Conservation (phyloP, 2,797 vertebrate genomes). For the Sarcophilus harrisii region DNA sequence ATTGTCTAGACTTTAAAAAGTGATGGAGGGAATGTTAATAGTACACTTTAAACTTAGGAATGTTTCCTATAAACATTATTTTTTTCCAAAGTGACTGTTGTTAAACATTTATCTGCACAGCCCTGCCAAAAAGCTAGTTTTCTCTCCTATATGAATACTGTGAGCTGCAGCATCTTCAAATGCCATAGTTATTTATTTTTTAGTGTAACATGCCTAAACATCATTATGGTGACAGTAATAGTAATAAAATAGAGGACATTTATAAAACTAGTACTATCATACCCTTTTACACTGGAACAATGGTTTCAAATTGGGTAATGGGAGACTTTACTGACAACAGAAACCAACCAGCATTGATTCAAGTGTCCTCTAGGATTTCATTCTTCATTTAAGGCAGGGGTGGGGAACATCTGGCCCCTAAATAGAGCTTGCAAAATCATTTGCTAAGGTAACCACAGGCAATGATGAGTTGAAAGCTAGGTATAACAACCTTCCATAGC, state of each 20-base stretch:
- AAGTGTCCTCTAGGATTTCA: no score
- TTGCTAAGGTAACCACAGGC: no score
- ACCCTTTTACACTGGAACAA: no score
- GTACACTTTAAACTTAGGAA: not conserved
- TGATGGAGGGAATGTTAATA: not conserved
- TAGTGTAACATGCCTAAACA: not conserved
- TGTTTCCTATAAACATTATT: not conserved
- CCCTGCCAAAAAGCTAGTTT: not conserved
- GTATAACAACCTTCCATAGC: no score
- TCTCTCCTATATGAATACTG: not conserved
- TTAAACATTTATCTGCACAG: not conserved
- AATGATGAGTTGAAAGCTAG: no score
- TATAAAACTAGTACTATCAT: not conserved
- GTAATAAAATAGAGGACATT: not conserved
- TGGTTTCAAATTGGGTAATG: no score
- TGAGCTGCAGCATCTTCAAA: not conserved
- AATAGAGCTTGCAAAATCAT: no score
- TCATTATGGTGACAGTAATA: not conserved
- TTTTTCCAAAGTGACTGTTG: not conserved
- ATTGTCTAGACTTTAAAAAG: not conserved
- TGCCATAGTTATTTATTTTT: not conserved
- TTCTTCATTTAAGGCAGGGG: no score
- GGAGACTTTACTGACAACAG: no score
- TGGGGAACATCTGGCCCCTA: no score
- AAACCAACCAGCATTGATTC: no score